Percentiles rank a stretch among this genome's conserved stretches.
Conservation (phyloP, 2,113 vertebrate genomes). For the Dromiciops gliroides region DNA sequence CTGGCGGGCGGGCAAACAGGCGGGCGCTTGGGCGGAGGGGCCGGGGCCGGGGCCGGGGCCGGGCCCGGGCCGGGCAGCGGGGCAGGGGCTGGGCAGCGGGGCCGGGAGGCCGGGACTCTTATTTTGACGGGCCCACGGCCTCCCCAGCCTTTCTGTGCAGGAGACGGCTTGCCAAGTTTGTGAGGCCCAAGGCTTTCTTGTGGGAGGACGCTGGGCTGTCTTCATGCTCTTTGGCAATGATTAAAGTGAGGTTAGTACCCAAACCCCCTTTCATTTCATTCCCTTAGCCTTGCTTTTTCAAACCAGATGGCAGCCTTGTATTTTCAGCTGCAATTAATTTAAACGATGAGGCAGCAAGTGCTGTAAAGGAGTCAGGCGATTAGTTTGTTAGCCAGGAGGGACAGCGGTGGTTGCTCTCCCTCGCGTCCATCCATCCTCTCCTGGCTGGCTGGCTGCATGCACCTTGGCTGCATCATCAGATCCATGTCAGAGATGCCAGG, state of each 20-base stretch:
- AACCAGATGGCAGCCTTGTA: conserved; percentile 81
- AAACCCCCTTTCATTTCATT: conserved; percentile 78
- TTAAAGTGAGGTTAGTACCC: conserved; percentile 87
- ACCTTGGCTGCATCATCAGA: conserved; percentile 7
- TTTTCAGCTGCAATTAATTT: conserved; percentile 84
- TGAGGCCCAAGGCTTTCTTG: conserved; percentile 86
- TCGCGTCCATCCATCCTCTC: conserved; percentile 19
- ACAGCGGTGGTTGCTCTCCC: background rate
- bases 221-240: conserved; percentile 87
- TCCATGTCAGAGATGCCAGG: background rate
- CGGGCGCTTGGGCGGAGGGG: conserved; percentile 31
- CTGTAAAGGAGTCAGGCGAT: conserved; percentile 64
- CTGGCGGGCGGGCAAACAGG: background rate
- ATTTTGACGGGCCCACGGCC: conserved; percentile 80
- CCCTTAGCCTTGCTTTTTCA: conserved; percentile 77
- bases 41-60: too few species aligned
- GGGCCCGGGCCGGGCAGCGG: background rate
- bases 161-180: conserved; percentile 80
- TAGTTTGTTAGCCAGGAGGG: conserved; percentile 41
- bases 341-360: conserved; percentile 68
- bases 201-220: conserved; percentile 87
- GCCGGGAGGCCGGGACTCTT: conserved; percentile 77
- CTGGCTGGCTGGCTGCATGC: background rate
- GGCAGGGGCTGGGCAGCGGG: conserved; percentile 34
- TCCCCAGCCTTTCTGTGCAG: conserved; percentile 48